Conservation (phyloP, 1,140 invertebrate genomes). For the Littorina saxatilis region DNA sequence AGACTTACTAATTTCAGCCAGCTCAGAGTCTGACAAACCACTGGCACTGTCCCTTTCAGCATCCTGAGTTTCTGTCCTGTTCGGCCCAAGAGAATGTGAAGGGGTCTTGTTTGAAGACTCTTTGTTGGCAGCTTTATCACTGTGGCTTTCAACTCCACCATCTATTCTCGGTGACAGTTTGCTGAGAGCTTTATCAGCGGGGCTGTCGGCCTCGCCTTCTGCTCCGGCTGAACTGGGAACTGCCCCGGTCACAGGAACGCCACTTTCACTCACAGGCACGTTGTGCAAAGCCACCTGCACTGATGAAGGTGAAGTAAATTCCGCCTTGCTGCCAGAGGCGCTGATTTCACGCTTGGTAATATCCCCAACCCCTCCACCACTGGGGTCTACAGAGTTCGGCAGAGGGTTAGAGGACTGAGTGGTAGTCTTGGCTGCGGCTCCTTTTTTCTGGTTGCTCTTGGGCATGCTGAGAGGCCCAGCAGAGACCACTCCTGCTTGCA, state of each 20-base stretch:
- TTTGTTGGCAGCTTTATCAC: background rate
- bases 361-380: background rate
- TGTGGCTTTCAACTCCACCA: background rate
- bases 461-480: conserved; percentile 40
- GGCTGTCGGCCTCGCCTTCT: background rate
- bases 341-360: conserved; percentile 6
- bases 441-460: background rate
- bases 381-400: background rate
- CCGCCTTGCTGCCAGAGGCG: background rate
- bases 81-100: background rate
- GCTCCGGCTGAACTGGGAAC: background rate
- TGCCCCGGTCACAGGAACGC: background rate
- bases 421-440: background rate
- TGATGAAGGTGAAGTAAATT: background rate
- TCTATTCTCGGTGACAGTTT: too few species aligned
- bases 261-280: background rate
- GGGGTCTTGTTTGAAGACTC: background rate
- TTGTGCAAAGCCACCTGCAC: background rate
- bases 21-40: too few species aligned
- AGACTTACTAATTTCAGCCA: background rate
- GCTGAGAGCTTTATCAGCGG: background rate
- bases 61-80: background rate
- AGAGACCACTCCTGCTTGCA: conserved; percentile 25
- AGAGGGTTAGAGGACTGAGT: background rate
- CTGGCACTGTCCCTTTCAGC: background rate